phyloP scores from a whole-genome alignment of 2,797 vertebrate species.

The Hozukius guyotensis region DNA sequence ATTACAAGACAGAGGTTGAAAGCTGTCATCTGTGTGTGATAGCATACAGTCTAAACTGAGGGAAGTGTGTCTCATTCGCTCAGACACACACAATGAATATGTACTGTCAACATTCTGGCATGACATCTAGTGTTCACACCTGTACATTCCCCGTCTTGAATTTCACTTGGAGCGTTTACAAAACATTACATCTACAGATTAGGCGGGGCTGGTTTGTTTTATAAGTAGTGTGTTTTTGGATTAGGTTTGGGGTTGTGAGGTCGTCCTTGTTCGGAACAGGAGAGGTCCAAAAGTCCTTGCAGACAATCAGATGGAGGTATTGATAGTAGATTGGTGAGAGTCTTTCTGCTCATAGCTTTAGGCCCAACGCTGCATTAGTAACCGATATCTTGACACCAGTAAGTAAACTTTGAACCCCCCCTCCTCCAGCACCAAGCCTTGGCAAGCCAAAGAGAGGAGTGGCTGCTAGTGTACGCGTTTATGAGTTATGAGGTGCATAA shows the following conservation, averaged over 20 bases:
- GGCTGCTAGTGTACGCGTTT: conserved; percentile 27
- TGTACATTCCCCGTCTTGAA: conserved; percentile 51
- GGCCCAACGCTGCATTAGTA: conserved; percentile 7
- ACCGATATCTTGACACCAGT: conserved; percentile 33
- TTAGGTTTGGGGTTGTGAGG: not conserved
- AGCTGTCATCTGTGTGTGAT: conserved; percentile 58
- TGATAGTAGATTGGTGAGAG: not conserved
- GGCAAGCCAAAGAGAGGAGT: conserved; percentile 47
- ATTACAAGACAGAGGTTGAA: conserved; percentile 62
- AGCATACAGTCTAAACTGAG: conserved; percentile 38
- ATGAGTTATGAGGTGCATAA: conserved; percentile 47
- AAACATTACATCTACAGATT: conserved; percentile 47
- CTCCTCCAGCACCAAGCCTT: conserved; percentile 7
- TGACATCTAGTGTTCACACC: conserved; percentile 43
- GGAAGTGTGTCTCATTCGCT: conserved; percentile 14
- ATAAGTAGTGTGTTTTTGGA: not conserved
- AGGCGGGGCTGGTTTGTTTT: not conserved
- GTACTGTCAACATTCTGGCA: not conserved
- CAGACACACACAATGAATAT: not conserved
- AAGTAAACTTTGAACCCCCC: conserved; percentile 58
- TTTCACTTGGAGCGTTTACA: conserved; percentile 63
- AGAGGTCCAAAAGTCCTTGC: not conserved
- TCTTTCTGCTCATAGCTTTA: conserved; percentile 1
- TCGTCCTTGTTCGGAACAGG: not conserved
- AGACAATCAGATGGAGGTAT: not conserved